Evolutionary conservation across 1,140 invertebrate genomes (phyloP), one percentile per base, ranked within the genome.

Genomic region (Drosophila lacteicornis): DNA sequence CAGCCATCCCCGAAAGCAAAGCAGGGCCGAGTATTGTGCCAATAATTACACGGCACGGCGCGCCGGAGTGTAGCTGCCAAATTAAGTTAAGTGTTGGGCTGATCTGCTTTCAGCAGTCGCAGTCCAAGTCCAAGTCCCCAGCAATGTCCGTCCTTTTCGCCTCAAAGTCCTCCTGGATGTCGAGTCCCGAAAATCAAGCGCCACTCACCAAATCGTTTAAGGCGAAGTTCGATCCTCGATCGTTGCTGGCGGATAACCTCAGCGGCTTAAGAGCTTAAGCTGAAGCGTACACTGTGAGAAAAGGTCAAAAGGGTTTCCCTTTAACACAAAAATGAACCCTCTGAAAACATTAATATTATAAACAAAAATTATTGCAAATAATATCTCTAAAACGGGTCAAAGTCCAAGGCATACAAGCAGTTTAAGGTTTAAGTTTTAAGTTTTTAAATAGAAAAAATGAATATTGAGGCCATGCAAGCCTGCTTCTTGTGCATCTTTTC

Each of bases 51-150:
- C 70, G 60, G 59, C 71, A 75, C 63, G 65, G 66, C 69, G 71
- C 70, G 51, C 69, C 75, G 67, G 87, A 87, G 73, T 91, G 88
- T 80, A 80, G 81, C 84, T 88, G 81, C 84, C 88, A 91, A 91
- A 91, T 91, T 91, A 91, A 88, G 88, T 88, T 91, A 91, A 91
- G 88, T 91, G 88, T 91, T 91, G 84, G 79, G 84, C 61, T 77
- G 86, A 91, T 82, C 86, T 82, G 53, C 70, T 88, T 88, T 83
- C 78, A 83, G 68, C 80, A 78, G 80, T 79, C 78, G 60, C 60
- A 27, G 27, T 27, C 27, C 51, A 55, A 53, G 51, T 55, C 51
- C 12, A 36, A 55, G 33, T 55, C 74, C 49, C 57, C 78, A 73
- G 68, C 70, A 51, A 43, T 30, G 70, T 68, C 67, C 63, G 67